Evolutionary conservation across 2,113 vertebrate species (phyloP).

Genomic region (Bagarius yarrelli): DNA sequence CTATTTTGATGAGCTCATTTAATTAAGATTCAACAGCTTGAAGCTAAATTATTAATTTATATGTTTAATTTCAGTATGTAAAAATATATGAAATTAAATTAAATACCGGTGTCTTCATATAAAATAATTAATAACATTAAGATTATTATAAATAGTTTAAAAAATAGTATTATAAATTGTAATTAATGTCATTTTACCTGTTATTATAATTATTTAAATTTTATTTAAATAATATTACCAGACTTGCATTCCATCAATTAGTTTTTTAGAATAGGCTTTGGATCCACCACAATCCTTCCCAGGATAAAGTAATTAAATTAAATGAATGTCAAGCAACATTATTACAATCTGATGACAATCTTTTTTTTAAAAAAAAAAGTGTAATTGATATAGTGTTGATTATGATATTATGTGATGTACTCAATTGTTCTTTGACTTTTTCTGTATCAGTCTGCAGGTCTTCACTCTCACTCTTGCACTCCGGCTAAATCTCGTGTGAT

Average conservation of each 20-base stretch:
- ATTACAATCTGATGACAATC: not conserved
- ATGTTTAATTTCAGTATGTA: not conserved
- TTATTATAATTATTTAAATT: no score
- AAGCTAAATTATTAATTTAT: not conserved
- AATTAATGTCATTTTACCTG: no score
- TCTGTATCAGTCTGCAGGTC: slow-evolving; percentile 1
- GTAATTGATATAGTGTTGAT: no score
- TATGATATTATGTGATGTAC: no score
- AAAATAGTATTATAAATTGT: no score
- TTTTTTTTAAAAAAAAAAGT: no score
- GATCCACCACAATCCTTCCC: not conserved
- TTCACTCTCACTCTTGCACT: slow-evolving; percentile 22
- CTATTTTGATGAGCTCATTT: no score
- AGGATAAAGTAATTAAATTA: not conserved
- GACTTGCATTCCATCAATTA: not conserved
- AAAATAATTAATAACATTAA: no score
- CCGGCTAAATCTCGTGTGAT: slow-evolving; percentile 27
- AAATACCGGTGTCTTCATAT: no score
- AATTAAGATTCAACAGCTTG: not conserved
- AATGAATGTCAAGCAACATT: not conserved
- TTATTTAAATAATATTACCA: no score
- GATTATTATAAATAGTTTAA: no score
- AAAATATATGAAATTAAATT: no score
- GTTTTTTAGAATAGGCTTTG: not conserved
- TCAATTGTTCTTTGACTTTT: not conserved